Percentiles rank a stretch among this genome's conserved stretches.
phyloP scores from a whole-genome alignment of 92 coral and sea anemone genomes.

The Phymanthus crucifer region DNA sequence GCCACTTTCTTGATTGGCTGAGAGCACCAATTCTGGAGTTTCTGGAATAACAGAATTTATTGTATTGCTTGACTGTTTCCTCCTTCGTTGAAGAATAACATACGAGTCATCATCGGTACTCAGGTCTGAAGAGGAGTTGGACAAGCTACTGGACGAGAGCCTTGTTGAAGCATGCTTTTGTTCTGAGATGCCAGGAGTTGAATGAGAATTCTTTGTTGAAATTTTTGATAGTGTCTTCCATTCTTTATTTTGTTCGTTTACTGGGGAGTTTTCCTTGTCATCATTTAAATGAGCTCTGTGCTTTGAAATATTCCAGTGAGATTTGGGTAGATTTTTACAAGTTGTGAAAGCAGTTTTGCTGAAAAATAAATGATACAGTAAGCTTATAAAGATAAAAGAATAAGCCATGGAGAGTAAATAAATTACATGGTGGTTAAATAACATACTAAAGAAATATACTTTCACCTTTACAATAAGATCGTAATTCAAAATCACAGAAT shows the following conservation, averaged over 20 bases:
- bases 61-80: background rate
- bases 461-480: too few relatives aligned
- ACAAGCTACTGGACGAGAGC: background rate
- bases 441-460: too few relatives aligned
- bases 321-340: constrained; percentile 25
- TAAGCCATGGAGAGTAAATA: background rate
- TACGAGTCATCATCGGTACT: background rate
- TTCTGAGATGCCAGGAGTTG: background rate
- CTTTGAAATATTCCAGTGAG: constrained; percentile 31
- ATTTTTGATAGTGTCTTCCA: background rate
- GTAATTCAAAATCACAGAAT: too few relatives aligned
- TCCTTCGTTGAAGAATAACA: background rate
- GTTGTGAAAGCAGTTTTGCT: constrained; percentile 13
- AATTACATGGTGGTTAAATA: too few relatives aligned
- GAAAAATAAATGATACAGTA: background rate
- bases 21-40: background rate
- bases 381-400: background rate
- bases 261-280: background rate
- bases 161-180: background rate
- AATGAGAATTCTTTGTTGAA: background rate
- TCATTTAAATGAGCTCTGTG: background rate
- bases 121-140: background rate
- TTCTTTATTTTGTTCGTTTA: background rate
- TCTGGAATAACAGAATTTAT: background rate
- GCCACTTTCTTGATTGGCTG: background rate